Evolutionary conservation across 2,888 invertebrate genomes (phyloP), one percentile per base, ranked within the genome.

Genomic region (Nycteola revayana): DNA sequence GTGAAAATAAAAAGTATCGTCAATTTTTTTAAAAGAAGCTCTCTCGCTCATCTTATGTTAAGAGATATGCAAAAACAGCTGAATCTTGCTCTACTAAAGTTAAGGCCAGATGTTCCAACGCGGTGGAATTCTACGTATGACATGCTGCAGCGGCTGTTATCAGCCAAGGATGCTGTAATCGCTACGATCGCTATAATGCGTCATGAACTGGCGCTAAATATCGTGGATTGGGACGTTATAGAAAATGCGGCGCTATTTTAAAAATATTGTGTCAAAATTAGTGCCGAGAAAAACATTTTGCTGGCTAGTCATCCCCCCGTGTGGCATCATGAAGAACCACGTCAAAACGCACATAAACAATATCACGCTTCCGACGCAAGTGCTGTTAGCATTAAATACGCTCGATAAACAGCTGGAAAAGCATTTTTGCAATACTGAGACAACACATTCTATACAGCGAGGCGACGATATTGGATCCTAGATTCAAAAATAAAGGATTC

Each of bases 401-500:
- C 14, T 14, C 3, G 3, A 14, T 5, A 14, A 14, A 5, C 3
- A 14, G 14, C 14, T 14, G 14, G n/a, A n/a, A n/a, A 14, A 14
- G 2, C 14, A 6, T 7, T 23, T 9, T 30, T 18, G 7, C 8
- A 4, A 8, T 6, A 30, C 30, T 9, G 8, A 2, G 24, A 30
- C n/a, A 9, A 2, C 10, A 24, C 6, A 7, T 24, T 6, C 14
- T 30, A 8, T 14, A 30, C 23, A 9, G 17, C 9, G 30, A 30
- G 8, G 8, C 30, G 2, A 24, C 30, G 9, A 30, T 30, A 14
- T n/a, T 30, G 14, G 30, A 30, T 18, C 30, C 30, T 4, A 11
- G 30, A 3, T 30, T 30, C 7, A 30, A 30, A 10, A 17, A 23
- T 7, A 30, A 30, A 17, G 10, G 32, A 11, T 7, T 22, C 22